Percentiles rank a stretch among this genome's conserved stretches.
phyloP scores from a whole-genome alignment of 2,113 vertebrate genomes.

The Elephas maximus region DNA sequence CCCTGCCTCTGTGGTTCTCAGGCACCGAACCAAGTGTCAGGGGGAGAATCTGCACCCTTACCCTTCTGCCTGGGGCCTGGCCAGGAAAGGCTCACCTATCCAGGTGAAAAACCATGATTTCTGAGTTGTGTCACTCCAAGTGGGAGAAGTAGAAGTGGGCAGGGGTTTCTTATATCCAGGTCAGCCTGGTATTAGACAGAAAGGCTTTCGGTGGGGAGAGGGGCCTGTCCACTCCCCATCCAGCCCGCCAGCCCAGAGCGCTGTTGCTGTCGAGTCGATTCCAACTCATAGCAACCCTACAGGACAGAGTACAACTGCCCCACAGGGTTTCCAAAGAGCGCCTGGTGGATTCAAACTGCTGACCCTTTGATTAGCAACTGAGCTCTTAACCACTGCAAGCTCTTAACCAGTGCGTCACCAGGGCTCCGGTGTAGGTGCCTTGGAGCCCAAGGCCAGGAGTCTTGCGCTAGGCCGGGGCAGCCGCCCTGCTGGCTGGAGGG shows the following conservation, averaged over 20 bases:
- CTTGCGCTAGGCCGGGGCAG: not conserved
- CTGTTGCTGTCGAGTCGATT: not conserved
- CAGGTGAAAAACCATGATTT: conserved; percentile 93
- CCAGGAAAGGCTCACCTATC: conserved; percentile 89
- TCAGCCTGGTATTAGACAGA: conserved; percentile 86
- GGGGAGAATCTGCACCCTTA: not conserved
- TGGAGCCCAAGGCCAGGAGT: not conserved
- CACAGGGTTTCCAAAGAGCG: too few relatives aligned
- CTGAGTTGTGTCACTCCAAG: conserved; percentile 94
- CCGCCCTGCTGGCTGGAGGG: not conserved
- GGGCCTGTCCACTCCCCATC: not conserved
- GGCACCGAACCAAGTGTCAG: not conserved
- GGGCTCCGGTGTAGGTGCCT: not conserved
- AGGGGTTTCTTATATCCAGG: conserved; percentile 91
- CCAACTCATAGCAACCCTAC: too few relatives aligned
- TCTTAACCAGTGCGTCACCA: too few relatives aligned
- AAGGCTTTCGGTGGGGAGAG: not conserved
- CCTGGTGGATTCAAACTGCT: too few relatives aligned
- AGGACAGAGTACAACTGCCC: too few relatives aligned
- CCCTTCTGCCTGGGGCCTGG: not conserved
- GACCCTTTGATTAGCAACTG: too few relatives aligned
- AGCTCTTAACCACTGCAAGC: too few relatives aligned
- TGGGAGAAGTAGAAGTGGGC: conserved; percentile 94
- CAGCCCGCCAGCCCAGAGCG: not conserved
- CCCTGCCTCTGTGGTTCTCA: not conserved